Base-by-base conservation (phyloP, 2,888 invertebrate species). In the Cosmopolites sordidus region DNA sequence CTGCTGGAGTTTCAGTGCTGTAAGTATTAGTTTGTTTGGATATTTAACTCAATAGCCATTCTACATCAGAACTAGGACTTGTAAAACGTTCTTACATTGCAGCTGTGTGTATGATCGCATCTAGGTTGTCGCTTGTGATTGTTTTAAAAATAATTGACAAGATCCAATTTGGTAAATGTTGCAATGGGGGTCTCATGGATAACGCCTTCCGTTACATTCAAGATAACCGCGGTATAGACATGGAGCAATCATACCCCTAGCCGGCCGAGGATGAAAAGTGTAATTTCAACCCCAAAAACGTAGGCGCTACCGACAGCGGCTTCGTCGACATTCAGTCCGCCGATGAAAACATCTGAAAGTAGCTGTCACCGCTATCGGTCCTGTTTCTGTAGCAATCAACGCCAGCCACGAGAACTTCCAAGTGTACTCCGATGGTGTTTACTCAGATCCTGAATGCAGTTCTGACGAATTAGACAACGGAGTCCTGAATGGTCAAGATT, bases 1-100 rank as follows among this genome's bases (percentile, higher is more conserved):
- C 2, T 94, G 93, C 79, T 95, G 94, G 94, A 83, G 92, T 40
- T 95, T 95, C 80, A 92, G 92, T 66, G 77, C 89, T 15, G 86
- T 87, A 74, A 82, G 84, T 80, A 60, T n/a, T n/a, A n/a, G n/a
- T n/a, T n/a, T n/a, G n/a, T n/a, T n/a, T n/a, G n/a, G n/a, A n/a
- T n/a, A n/a, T n/a, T n/a, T n/a, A n/a, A n/a, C n/a, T n/a, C n/a
- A n/a, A n/a, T n/a, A n/a, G n/a, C n/a, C n/a, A n/a, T n/a, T n/a
- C n/a, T n/a, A n/a, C n/a, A n/a, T n/a, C n/a, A n/a, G n/a, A n/a
- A n/a, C n/a, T n/a, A n/a, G n/a, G n/a, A n/a, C n/a, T n/a, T n/a
- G n/a, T n/a, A n/a, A n/a, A n/a, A n/a, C n/a, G n/a, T n/a, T n/a
- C n/a, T n/a, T n/a, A n/a, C n/a, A n/a, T n/a, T n/a, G n/a, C n/a